Conservation (phyloP, 2,797 vertebrate genomes). For the Aeoliscus strigatus region DNA sequence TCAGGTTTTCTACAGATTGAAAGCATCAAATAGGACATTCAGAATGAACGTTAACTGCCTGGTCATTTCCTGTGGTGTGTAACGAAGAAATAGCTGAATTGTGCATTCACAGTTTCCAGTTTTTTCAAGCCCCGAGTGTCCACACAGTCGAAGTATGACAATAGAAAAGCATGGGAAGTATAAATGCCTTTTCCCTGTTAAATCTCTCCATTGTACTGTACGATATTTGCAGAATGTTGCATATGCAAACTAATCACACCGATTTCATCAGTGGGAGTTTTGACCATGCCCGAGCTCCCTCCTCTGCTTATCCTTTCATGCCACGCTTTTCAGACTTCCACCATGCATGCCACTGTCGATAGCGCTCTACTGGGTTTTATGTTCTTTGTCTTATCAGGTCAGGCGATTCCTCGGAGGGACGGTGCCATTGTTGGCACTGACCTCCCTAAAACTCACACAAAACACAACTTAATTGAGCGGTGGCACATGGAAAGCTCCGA, state of each 20-base stretch:
- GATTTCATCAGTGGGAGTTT: constrained; percentile 44
- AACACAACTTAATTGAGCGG: constrained; percentile 51
- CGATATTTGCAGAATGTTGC: constrained; percentile 35
- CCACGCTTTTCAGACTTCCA: constrained; percentile 25
- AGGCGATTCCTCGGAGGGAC: constrained; percentile 43
- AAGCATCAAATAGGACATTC: too few species aligned
- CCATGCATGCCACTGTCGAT: constrained; percentile 35
- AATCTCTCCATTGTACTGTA: constrained; percentile 30
- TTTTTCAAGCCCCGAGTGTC: too few species aligned
- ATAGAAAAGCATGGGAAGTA: too few species aligned
- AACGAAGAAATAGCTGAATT: too few species aligned
- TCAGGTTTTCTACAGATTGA: too few species aligned
- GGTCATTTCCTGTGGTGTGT: too few species aligned
- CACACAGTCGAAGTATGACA: too few species aligned
- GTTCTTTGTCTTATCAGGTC: constrained; percentile 45
- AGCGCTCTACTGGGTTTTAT: constrained; percentile 42
- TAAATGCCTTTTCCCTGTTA: constrained; percentile 26
- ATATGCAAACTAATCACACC: constrained; percentile 39
- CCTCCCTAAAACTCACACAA: constrained; percentile 58
- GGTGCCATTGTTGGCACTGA: constrained; percentile 47
- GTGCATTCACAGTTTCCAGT: too few species aligned
- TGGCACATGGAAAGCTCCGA: constrained; percentile 38
- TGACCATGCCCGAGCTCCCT: constrained; percentile 31
- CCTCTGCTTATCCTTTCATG: constrained; percentile 44
- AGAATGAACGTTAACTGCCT: too few species aligned